Base-by-base conservation (phyloP, 2,113 vertebrate species). In the Podarcis raffonei region DNA sequence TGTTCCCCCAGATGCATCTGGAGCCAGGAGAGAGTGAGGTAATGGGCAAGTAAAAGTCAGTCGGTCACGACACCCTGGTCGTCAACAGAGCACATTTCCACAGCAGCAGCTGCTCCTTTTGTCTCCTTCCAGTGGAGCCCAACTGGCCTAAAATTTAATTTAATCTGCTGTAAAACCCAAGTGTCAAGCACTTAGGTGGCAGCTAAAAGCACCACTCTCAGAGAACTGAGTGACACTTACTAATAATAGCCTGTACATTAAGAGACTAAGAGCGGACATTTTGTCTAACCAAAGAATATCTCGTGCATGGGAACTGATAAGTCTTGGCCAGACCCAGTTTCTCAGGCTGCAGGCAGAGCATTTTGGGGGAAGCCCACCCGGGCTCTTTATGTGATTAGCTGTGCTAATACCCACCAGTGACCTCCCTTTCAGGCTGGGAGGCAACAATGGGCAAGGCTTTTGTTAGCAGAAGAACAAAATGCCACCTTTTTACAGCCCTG, bases 71-170 rank as follows among this genome's bases (percentile, higher is more conserved):
- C 90, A 93, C 93, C 95, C 83, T 89, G 18, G 93, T 96, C 95
- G 81, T 95, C 83, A 3, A 89, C 71, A 25, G 91, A 68, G 90
- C 96, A 97, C 96, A 97, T 97, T 97, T 97, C 97, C 94, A 95
- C 83, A n/a, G 95, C 85, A 32, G 96, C 98, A 98, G 98, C 97
- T 98, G 98, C 95, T 98, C 94, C 97, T 96, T 98, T 98, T 98
- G 97, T 98, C 97, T 96, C 95, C 95, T 94, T 96, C 97, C 97
- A 96, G 92, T 76, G 96, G 96, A 97, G 96, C 96, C 97, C 98
- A 98, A 97, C 96, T 96, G 95, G 97, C 96, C 98, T 98, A 98
- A 98, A 98, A 98, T 98, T 98, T 98, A 97, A 98, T 98, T 98
- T 98, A 98, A 98, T 97, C 97, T 98, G 96, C 96, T 92, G 95